Conservation (phyloP, 2,888 invertebrate species). For the Geotrupes spiniger region DNA sequence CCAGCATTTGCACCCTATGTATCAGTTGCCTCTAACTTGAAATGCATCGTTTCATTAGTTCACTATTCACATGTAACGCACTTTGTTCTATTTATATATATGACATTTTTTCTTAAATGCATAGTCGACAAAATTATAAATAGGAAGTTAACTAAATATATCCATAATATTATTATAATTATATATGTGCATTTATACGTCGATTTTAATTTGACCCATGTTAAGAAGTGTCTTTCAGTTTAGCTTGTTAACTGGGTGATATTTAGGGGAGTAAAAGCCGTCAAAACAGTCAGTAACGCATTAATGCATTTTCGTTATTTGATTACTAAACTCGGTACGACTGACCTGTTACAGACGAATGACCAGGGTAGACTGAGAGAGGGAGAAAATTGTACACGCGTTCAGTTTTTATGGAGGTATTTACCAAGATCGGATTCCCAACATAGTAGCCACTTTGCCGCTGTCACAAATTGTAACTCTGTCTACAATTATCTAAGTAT, state of each 20-base stretch:
- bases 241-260: no score
- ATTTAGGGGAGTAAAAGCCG: conserved; percentile 17
- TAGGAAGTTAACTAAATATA: no score
- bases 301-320: conserved; percentile 38
- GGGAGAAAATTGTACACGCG: conserved; percentile 30
- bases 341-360: conserved; percentile 30
- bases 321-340: conserved; percentile 30
- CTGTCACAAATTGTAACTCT: conserved; percentile 41
- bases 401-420: conserved; percentile 41
- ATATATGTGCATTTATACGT: no score
- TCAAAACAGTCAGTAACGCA: conserved; percentile 31
- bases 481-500: conserved; percentile 25
- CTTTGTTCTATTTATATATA: conserved; percentile 2
- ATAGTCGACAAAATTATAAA: no score
- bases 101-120: conserved; percentile 1
- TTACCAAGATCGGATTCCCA: conserved; percentile 44
- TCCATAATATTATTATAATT: no score
- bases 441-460: conserved; percentile 40
- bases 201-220: no score
- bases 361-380: conserved; percentile 21
- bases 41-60: background rate
- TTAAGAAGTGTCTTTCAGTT: no score
- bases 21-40: background rate
- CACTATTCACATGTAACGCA: background rate
- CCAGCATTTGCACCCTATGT: conserved; percentile 15